These are phyloP conservation scores for Automeris io DNA, from an alignment of 2,888 invertebrate species.

Conservation along the genomic window DNA sequence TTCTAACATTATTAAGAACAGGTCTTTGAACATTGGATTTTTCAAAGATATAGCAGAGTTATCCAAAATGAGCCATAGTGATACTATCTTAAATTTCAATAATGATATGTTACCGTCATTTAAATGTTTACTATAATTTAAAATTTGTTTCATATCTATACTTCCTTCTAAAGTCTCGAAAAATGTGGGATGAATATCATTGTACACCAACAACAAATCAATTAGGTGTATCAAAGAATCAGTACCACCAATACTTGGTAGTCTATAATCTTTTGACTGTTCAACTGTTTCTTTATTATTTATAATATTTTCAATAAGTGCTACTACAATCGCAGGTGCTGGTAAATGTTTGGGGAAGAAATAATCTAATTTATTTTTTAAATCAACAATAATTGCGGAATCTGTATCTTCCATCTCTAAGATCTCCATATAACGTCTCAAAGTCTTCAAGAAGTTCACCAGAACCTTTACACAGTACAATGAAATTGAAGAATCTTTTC, in stretches of 20 bases:
- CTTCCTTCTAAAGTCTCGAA: slow-evolving; percentile 65
- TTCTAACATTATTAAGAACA: slow-evolving; percentile 75
- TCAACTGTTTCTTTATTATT: slow-evolving; percentile 24
- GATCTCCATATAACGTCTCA: slow-evolving; percentile 70
- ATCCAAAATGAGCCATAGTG: slow-evolving; percentile 61
- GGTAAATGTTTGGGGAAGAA: slow-evolving; percentile 68
- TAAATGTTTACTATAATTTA: slow-evolving; percentile 48
- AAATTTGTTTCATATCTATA: slow-evolving; percentile 58
- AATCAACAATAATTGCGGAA: slow-evolving; percentile 34
- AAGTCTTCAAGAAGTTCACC: slow-evolving; percentile 73
- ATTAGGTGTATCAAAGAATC: slow-evolving; percentile 50
- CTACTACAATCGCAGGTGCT: slow-evolving; percentile 42
- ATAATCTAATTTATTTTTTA: slow-evolving; percentile 56
- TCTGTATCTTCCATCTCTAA: slow-evolving; percentile 49
- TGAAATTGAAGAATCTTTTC: slow-evolving; percentile 55
- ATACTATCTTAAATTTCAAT: slow-evolving; percentile 65
- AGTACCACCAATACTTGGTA: slow-evolving; percentile 43
- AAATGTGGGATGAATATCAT: slow-evolving; percentile 58
- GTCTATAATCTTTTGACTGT: slow-evolving; percentile 42
- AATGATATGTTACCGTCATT: slow-evolving; percentile 37
- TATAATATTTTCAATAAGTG: slow-evolving; percentile 48
- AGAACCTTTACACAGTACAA: slow-evolving; percentile 68
- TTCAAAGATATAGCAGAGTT: slow-evolving; percentile 70
- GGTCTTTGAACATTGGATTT: slow-evolving; percentile 70
- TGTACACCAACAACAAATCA: slow-evolving; percentile 58